Base-by-base conservation (phyloP, 2,113 vertebrate genomes). In the Macrotus californicus region DNA sequence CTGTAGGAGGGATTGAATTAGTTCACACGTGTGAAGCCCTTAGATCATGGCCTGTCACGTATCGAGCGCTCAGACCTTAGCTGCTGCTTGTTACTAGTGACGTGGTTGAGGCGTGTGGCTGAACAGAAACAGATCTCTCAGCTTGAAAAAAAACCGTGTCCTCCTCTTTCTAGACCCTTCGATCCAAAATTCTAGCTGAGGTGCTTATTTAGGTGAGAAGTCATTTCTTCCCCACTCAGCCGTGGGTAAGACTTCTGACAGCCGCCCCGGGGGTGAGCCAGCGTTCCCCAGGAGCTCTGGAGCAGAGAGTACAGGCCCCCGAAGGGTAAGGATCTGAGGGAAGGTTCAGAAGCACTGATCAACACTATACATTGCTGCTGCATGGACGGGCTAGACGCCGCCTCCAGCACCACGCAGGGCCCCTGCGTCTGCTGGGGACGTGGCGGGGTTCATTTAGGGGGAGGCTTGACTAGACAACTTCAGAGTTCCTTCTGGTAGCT, bases 391-490 rank as follows among this genome's bases (percentile, higher is more conserved):
- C 67, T 26, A 1, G 3, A 18, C 18, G 29, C 56, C 16, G 14
- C 36, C n/a, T n/a, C 70, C 5, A 15, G 19, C 16, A 12, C 31
- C 31, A 2, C 24, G 18, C 3, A 18, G 50, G 54, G 29, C 61
- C 6, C 19, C 22, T 24, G 16, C 11, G 6, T 73, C 48, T 67
- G 7, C 7, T 22, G 6, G 73, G 26, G 29, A 43, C 36, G 5
- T 16, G 7, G 0, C 5, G 21, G 82, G 46, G 29, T 26, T 83
- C 67, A 5, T 11, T 39, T 14, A 21, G 73, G 69, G 59, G 22
- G 24, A n/a, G 19, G 19, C 21, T 1, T 22, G 22, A 15, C 61
- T 0, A 3, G 15, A 39, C 2, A 0, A 5, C 54, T 0, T 56
- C 66, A 13, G 1, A 14, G 0, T 59, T 9, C 8, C 73, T 26